Base-by-base conservation (phyloP, 2,888 invertebrate genomes). In the Cephus runcator region DNA sequence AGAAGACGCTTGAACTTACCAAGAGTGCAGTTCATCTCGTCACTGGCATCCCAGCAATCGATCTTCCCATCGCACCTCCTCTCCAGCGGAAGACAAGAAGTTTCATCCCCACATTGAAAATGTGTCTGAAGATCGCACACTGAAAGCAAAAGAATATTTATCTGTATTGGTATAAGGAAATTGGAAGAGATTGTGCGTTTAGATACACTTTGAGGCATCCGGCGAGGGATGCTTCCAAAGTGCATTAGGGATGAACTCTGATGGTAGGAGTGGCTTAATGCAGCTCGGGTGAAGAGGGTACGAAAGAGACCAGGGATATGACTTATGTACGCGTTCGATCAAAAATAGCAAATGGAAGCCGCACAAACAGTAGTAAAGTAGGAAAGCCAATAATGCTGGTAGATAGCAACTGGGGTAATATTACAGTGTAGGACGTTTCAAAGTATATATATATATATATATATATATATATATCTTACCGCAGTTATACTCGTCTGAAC, bases 11-110 rank as follows among this genome's bases (percentile, higher is more conserved):
- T 77, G 79, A 76, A 85, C 92, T 90, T 92, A 95, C 95, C 93
- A 88, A 92, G 91, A 75, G 94, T 94, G 89, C 96, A 96, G 90
- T 95, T 94, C 56, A 94, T 92, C 93, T 96, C 96, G 88, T 96
- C 96, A 69, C 93, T 93, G 78, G 94, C 95, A 90, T 96, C 96
- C 96, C 96, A 96, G 88, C 96, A 96, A 89, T 96, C 96, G 80
- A 96, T 94, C 80, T 93, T 92, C 69, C 95, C 95, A 88, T 96
- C 94, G 90, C 96, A 96, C 85, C 93, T 93, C 89, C 94, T 95
- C n/a, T 92, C 92, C 81, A 94, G 93, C n/a, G 94, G 92, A 79
- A 96, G 93, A 91, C 96, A 96, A 75, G 96, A 96, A 83, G 95
- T 95, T 75, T 93, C 93, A 85, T 95, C 95, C 74, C 95, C 95